Conservation (phyloP, 2,797 vertebrate genomes). For the Erpetoichthys calabaricus region DNA sequence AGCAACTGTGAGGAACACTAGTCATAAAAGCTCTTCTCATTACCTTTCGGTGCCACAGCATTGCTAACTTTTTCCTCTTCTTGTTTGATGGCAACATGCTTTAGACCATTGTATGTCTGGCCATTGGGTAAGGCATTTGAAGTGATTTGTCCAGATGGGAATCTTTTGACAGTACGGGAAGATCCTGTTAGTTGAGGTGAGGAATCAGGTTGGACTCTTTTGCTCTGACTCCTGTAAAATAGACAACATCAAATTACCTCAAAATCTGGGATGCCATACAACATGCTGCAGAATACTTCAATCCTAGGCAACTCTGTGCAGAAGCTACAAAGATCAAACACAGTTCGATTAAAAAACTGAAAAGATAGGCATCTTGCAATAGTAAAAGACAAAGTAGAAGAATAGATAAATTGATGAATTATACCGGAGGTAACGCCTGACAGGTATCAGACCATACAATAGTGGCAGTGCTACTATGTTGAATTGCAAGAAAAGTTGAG, state of each 20-base stretch:
- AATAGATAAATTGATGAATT: too few relatives aligned
- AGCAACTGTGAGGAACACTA: not conserved
- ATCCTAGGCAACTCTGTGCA: too few relatives aligned
- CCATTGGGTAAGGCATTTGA: slow-evolving; percentile 68
- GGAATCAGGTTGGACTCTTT: slow-evolving; percentile 50
- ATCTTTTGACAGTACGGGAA: slow-evolving; percentile 72
- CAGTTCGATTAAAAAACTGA: too few relatives aligned
- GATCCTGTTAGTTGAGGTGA: slow-evolving; percentile 52
- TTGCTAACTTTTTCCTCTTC: slow-evolving; percentile 35
- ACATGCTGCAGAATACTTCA: not conserved
- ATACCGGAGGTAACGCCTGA: too few relatives aligned
- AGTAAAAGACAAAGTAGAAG: too few relatives aligned
- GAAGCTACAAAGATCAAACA: too few relatives aligned
- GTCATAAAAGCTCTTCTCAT: not conserved
- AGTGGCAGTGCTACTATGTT: too few relatives aligned
- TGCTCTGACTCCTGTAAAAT: slow-evolving; percentile 60
- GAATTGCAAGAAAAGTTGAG: too few relatives aligned
- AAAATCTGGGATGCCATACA: slow-evolving; percentile 8
- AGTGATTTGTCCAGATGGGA: slow-evolving; percentile 66
- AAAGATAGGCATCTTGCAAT: too few relatives aligned
- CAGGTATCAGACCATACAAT: too few relatives aligned
- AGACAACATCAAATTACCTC: slow-evolving; percentile 15
- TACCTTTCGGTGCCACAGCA: slow-evolving; percentile 54
- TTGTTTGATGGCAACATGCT: slow-evolving; percentile 33
- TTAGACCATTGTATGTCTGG: slow-evolving; percentile 30